These are phyloP conservation scores for Bos taurus DNA, from an alignment of 2,113 vertebrate genomes.

Conservation along the genomic window ARS-UCD2.0 NC_037354.1:1336501-1337000, in stretches of 20 bases:
- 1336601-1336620: neutral
- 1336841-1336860: neutral
- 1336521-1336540: fast-evolving
- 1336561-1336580: neutral
- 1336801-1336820: neutral
- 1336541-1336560: neutral
- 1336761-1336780: neutral
- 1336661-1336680: neutral
- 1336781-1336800: neutral
- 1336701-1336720: neutral
- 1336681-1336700: neutral
- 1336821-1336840: neutral
- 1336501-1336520: fast-evolving
- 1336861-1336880: neutral
- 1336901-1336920: neutral
- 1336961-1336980: neutral
- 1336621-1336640: neutral
- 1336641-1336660: neutral
- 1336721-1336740: neutral
- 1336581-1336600: neutral
- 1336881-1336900: neutral
- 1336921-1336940: neutral
- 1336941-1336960: neutral
- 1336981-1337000: neutral
- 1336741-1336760: neutral